phyloP scores from a whole-genome alignment of 2,888 invertebrate species.

The Tanytarsus gracilentus region DNA sequence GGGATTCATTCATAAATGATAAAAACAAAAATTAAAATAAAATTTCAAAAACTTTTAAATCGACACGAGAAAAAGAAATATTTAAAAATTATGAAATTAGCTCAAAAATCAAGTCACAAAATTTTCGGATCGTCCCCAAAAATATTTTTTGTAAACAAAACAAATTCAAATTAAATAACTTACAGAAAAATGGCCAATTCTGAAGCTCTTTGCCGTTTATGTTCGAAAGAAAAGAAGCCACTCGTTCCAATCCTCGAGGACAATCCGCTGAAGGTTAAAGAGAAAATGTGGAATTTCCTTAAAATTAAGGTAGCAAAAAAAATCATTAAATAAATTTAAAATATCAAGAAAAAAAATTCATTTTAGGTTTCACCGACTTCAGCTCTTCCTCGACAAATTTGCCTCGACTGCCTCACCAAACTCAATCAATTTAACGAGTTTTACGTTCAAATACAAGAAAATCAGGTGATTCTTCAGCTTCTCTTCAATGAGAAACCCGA shows the following conservation, averaged over 20 bases:
- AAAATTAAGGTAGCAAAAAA: not conserved
- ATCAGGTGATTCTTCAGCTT: constrained; percentile 6
- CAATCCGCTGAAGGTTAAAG: constrained; percentile 10
- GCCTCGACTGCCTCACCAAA: constrained; percentile 18
- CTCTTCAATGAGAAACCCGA: constrained; percentile 12
- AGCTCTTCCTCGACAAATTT: not conserved
- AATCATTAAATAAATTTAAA: not conserved
- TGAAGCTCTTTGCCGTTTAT: not conserved
- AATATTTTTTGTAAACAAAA: not conserved
- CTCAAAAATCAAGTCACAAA: too few species aligned
- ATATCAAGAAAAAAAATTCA: not conserved
- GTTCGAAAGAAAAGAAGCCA: not conserved
- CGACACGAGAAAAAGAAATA: too few species aligned
- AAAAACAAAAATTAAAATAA: too few species aligned
- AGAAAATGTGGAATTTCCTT: constrained; percentile 14
- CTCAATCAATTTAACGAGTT: constrained; percentile 21
- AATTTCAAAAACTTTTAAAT: too few species aligned
- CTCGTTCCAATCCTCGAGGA: not conserved
- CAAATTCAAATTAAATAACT: not conserved
- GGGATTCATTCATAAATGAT: too few species aligned
- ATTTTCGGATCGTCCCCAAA: too few species aligned
- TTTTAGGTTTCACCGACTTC: not conserved
- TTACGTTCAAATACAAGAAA: not conserved
- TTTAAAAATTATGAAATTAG: too few species aligned
- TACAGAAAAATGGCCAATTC: not conserved